Percentiles rank a stretch among this genome's conserved stretches.
Conservation (phyloP, 1,140 invertebrate genomes). For the Danaus melanippus region DNA sequence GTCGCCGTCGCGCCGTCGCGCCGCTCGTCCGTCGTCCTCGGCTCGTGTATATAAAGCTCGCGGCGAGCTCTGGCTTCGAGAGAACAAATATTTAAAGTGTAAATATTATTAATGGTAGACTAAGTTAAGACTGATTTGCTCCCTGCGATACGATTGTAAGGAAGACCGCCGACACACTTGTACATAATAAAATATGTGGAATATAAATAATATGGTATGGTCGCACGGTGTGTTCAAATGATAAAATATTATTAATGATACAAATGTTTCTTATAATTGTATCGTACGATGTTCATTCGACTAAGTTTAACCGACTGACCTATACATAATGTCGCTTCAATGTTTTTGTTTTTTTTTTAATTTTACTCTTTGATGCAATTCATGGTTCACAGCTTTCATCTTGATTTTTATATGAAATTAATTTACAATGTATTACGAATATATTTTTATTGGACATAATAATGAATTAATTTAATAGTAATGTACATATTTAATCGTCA, state of each 20-base stretch:
- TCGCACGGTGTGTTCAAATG: too few species aligned
- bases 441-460: too few species aligned
- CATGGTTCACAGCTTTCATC: slow-evolving; percentile 37
- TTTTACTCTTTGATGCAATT: slow-evolving; percentile 18
- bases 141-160: slow-evolving; percentile 24
- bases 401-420: slow-evolving; percentile 44
- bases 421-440: slow-evolving; percentile 28
- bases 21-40: too few species aligned
- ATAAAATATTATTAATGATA: neutral
- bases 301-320: slow-evolving; percentile 53
- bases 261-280: slow-evolving; percentile 6
- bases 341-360: slow-evolving; percentile 29
- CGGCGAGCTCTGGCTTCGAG: slow-evolving; percentile 19
- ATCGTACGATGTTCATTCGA: slow-evolving; percentile 18
- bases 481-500: slow-evolving; percentile 1
- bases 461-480: too few species aligned
- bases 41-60: slow-evolving; percentile 33
- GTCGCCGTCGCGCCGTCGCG: slow-evolving; percentile 1
- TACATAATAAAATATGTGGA: neutral
- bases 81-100: slow-evolving; percentile 43
- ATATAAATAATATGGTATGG: too few species aligned
- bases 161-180: neutral
- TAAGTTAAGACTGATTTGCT: slow-evolving; percentile 69
- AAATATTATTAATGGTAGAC: slow-evolving; percentile 54
- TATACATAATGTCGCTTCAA: slow-evolving; percentile 33